Base-by-base conservation (phyloP, 2,113 vertebrate genomes). In the Gallinago paraguaiae region DNA sequence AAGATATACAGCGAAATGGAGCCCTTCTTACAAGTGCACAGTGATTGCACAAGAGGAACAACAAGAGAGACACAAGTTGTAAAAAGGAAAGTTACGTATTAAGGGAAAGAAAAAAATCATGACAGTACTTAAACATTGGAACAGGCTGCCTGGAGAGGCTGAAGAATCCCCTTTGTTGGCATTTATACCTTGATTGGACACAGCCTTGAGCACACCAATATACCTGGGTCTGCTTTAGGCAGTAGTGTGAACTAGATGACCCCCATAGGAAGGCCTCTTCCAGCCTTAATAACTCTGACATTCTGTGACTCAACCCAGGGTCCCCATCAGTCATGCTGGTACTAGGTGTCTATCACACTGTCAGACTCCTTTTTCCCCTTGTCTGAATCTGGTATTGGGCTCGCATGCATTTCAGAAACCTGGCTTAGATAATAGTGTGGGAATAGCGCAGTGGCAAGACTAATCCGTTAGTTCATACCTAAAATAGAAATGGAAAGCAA, bases 401-500 rank as follows among this genome's bases (percentile, higher is more conserved):
- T 86, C 16, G 22, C 24, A 31, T 86, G 46, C 48, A 15, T 76
- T 95, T 76, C 53, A 80, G 48, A 64, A 72, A 83, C 39, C 39
- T 35, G 67, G 31, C 39, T 76, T 64, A 80, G 59, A 76, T 14
- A 88, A 71, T 0, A 86, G 71, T 50, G 12, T 35, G 41, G 64
- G 28, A 92, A 54, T 54, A 54, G 28, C 11, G 28, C 53, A 88
- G 31, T 72, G 41, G n/a, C 77, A 64, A 57, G 48, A 88, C 43
- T 76, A 82, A 87, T 87, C 50, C 1, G 5, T 67, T 53, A 22
- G 11, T 71, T 93, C 41, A 57, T 87, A 84, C 46, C 69, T 82
- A 53, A 91, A 87, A 93, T 84, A 69, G 51, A 82, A n/a, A 82
- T 82, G 18, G 48, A 75, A 89, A 70, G 14, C 31, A 82, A 30